Conservation (phyloP, 2,888 invertebrate genomes). For the Pardosa pseudoannulata region DNA sequence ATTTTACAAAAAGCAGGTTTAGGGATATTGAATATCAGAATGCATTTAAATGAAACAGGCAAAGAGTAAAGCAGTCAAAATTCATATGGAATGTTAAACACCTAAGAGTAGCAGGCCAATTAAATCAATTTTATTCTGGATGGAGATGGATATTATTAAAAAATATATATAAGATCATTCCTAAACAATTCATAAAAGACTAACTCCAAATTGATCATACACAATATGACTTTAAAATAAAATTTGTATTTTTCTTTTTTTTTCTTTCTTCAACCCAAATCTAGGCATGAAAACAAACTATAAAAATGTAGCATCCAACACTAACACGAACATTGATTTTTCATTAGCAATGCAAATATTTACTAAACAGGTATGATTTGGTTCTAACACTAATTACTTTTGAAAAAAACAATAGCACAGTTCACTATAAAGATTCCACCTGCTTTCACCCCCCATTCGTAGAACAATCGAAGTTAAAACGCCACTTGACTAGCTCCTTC, state of each 20-base stretch:
- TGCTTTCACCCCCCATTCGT: slow-evolving; percentile 67
- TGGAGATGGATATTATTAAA: too few relatives aligned
- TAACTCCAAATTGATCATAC: neutral
- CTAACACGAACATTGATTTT: slow-evolving; percentile 68
- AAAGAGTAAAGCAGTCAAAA: slow-evolving; percentile 43
- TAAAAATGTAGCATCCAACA: slow-evolving; percentile 63
- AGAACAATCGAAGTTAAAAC: slow-evolving; percentile 23
- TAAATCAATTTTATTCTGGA: slow-evolving; percentile 18
- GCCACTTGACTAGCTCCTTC: slow-evolving; percentile 65
- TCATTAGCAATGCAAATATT: slow-evolving; percentile 62
- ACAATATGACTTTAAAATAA: too few relatives aligned
- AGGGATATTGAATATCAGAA: slow-evolving; percentile 59
- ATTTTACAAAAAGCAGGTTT: slow-evolving; percentile 67
- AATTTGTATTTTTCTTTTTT: too few relatives aligned
- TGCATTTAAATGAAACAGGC: slow-evolving; percentile 56
- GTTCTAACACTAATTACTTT: slow-evolving; percentile 69
- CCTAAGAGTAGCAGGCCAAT: slow-evolving; percentile 49
- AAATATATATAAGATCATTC: slow-evolving; percentile 20
- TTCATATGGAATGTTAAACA: slow-evolving; percentile 68
- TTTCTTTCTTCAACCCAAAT: neutral
- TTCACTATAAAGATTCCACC: slow-evolving; percentile 63
- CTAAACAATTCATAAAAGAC: neutral
- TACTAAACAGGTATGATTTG: slow-evolving; percentile 65
- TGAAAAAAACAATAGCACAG: slow-evolving; percentile 66
- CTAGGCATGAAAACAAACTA: slow-evolving; percentile 52